Conservation (phyloP, 2,113 vertebrate species). For the Phyllostomus discolor region DNA sequence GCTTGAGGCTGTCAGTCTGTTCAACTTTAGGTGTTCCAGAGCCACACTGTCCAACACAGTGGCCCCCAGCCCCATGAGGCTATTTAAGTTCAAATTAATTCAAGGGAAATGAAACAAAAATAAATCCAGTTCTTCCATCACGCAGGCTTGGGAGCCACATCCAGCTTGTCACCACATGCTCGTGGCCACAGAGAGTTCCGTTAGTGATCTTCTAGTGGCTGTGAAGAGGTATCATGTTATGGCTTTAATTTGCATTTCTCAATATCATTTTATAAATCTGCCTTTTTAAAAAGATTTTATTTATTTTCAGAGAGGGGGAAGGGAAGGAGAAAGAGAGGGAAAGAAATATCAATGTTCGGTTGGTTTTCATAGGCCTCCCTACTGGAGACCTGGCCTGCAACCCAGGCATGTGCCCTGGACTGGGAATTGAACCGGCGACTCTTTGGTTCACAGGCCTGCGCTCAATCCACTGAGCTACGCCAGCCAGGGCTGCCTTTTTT, state of each 20-base stretch:
- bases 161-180: neutral
- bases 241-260: neutral
- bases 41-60: rapidly evolving
- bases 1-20: neutral
- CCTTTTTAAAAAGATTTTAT: neutral
- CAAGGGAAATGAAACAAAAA: neutral
- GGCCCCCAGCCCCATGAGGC: rapidly evolving
- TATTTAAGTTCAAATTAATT: neutral
- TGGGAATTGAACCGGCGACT: too few species aligned
- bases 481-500: neutral
- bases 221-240: neutral
- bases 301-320: too few species aligned
- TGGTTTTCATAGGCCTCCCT: too few species aligned
- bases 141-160: rapidly evolving
- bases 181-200: neutral
- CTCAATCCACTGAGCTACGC: neutral
- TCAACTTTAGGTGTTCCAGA: neutral
- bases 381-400: too few species aligned
- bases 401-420: too few species aligned
- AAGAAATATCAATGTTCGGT: too few species aligned
- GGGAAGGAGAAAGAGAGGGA: too few species aligned
- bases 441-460: too few species aligned
- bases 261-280: neutral
- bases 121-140: neutral
- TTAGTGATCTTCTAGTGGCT: too few species aligned